Evolutionary conservation across 2,113 vertebrate species (phyloP), one percentile per base, ranked within the genome.

Genomic region (Damaliscus lunatus): DNA sequence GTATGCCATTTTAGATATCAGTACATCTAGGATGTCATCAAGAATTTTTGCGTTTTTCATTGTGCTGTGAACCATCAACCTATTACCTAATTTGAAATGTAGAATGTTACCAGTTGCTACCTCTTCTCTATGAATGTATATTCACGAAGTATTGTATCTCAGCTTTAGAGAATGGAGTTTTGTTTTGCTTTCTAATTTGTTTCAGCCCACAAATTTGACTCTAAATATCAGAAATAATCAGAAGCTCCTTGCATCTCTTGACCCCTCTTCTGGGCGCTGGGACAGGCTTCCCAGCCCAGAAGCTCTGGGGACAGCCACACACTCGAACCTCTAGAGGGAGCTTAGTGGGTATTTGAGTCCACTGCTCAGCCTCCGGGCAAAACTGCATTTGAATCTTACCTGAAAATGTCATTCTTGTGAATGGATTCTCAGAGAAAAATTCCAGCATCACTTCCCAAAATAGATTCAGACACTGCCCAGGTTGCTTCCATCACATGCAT

Each of bases 251-350:
- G 71, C 60, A 78, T 57, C 33, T 81, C 21, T 77, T 83, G 50
- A 86, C 23, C 88, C 31, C 40, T 0, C 40, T 57, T 62, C 64
- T 95, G 74, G 27, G 48, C 3, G 0, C 14, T 21, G 6, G 46
- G 46, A 14, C 48, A 36, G 15, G 9, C 31, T 83, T 57, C 88
- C 25, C 31, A 33, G 40, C 46, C 36, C 36, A 3, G 0, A 6
- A 77, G 27, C 40, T 97, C 36, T 88, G 25, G 23, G 36, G 36
- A 53, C 14, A 84, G 80, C 83, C 57, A 1, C 33, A 60, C 7
- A 7, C 57, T 90, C 71, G 43, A 93, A 60, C 90, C 81, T 94
- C 71, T 95, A 96, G 96, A 81, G 59, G 64, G 92, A 94, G 95
- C 52, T 81, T 91, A 33, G 31, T 14, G 25, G 52, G 59, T 67